Evolutionary conservation across 2,888 invertebrate genomes (phyloP).

Genomic region (Ashinkailepas kermadecensis): DNA sequence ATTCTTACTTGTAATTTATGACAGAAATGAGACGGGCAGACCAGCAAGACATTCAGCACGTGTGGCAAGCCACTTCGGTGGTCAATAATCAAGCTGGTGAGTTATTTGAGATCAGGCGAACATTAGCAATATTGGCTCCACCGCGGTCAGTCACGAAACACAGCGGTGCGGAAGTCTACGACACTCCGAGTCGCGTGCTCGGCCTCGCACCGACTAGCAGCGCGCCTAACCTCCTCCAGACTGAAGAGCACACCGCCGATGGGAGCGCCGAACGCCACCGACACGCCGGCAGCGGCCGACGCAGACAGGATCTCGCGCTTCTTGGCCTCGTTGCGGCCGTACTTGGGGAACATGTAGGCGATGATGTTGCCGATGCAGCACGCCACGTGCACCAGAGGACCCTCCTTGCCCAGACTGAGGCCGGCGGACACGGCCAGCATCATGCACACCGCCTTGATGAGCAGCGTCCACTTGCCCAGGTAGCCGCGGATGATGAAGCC

Average conservation of each 20-base stretch:
- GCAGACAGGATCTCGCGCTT: slow-evolving; percentile 98
- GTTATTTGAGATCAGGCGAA: too few relatives aligned
- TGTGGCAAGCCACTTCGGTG: too few relatives aligned
- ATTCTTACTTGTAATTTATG: too few relatives aligned
- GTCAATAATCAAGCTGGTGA: too few relatives aligned
- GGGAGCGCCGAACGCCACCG: slow-evolving; percentile 97
- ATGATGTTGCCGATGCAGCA: slow-evolving; percentile 97
- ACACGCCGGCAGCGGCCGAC: slow-evolving; percentile 96
- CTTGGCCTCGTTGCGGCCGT: slow-evolving; percentile 97
- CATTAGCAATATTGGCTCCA: too few relatives aligned
- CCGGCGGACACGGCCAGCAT: slow-evolving; percentile 96
- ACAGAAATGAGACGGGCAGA: too few relatives aligned
- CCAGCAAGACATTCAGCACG: too few relatives aligned
- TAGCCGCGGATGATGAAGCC: slow-evolving; percentile 98
- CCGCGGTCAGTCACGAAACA: too few relatives aligned
- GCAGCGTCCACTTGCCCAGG: slow-evolving; percentile 96
- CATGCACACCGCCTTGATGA: slow-evolving; percentile 94
- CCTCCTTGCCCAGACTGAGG: slow-evolving; percentile 93
- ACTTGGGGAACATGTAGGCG: slow-evolving; percentile 96
- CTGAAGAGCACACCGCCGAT: slow-evolving; percentile 98
- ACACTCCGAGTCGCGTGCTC: too few relatives aligned
- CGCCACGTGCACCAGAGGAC: slow-evolving; percentile 98
- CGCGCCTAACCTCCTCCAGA: slow-evolving; percentile 73
- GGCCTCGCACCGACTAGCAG: too few relatives aligned
- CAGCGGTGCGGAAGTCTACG: too few relatives aligned